Conservation (phyloP, 2,888 invertebrate species). For the Apotomis capreana region DNA sequence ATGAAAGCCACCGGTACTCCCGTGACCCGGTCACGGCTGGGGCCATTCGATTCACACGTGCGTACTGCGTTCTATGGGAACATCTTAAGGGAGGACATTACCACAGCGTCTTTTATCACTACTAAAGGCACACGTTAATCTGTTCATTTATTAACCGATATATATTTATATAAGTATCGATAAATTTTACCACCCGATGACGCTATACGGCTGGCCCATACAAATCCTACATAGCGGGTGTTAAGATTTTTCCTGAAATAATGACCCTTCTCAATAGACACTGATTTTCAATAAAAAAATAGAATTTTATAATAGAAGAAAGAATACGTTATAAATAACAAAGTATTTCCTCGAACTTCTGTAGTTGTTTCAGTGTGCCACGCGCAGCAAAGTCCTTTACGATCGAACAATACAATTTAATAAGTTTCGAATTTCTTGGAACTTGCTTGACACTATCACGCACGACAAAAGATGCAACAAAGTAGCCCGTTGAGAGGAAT, state of each 20-base stretch:
- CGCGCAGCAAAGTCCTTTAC: constrained; percentile 50
- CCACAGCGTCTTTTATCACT: no score
- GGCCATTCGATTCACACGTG: constrained; percentile 12
- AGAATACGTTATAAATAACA: neutral
- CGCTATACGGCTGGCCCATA: no score
- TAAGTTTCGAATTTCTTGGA: constrained; percentile 1
- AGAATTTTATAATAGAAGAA: no score
- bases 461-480: constrained; percentile 2
- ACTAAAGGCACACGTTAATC: no score
- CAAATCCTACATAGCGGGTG: no score
- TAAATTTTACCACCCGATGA: no score
- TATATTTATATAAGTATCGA: no score
- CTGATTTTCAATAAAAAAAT: no score
- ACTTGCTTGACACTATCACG: neutral
- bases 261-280: no score
- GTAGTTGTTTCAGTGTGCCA: neutral
- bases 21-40: constrained; percentile 5
- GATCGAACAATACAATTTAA: constrained; percentile 68
- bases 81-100: neutral
- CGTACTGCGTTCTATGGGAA: neutral
- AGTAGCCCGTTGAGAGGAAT: neutral
- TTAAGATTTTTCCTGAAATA: no score
- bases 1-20: neutral
- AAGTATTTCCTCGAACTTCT: neutral
- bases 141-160: no score